Evolutionary conservation across 2,888 invertebrate species (phyloP).

Genomic region (Mythimna ferrago): DNA sequence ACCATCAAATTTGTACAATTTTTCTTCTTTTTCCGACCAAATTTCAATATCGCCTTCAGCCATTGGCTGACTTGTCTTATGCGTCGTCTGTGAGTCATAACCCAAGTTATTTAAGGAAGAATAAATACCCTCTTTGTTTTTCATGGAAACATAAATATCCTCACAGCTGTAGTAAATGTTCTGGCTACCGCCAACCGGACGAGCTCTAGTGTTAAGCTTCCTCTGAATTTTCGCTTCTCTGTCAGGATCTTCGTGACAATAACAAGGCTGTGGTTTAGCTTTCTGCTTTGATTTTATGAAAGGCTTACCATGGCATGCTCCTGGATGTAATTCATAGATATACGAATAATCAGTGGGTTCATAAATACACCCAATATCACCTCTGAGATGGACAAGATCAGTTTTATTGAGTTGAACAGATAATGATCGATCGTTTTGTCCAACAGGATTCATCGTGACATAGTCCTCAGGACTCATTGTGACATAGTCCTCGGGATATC

Average conservation of each 20-base stretch:
- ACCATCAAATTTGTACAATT: slow-evolving; percentile 52
- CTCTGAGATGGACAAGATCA: slow-evolving; percentile 73
- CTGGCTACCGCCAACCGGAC: slow-evolving; percentile 58
- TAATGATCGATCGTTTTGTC: slow-evolving; percentile 18
- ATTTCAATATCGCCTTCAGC: not conserved
- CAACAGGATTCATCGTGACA: slow-evolving; percentile 42
- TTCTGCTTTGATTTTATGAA: slow-evolving; percentile 75
- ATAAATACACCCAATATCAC: slow-evolving; percentile 75
- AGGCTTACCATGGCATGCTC: slow-evolving; percentile 69
- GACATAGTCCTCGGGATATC: slow-evolving; percentile 45
- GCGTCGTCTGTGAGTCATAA: slow-evolving; percentile 6
- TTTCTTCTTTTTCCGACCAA: slow-evolving; percentile 30
- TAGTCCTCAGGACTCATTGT: slow-evolving; percentile 49
- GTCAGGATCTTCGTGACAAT: slow-evolving; percentile 72
- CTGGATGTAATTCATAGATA: slow-evolving; percentile 74
- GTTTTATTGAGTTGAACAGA: slow-evolving; percentile 53
- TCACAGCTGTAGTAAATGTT: slow-evolving; percentile 74
- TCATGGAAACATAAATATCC: slow-evolving; percentile 57
- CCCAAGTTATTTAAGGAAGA: slow-evolving; percentile 47
- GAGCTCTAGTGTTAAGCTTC: slow-evolving; percentile 36
- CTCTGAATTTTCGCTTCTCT: slow-evolving; percentile 51
- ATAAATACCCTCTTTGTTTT: slow-evolving; percentile 50
- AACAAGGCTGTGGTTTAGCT: slow-evolving; percentile 75
- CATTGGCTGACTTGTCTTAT: not conserved
- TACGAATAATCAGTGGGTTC: slow-evolving; percentile 70